Evolutionary conservation across 2,888 invertebrate species (phyloP).

Genomic region (Fissipunctia ypsillon): DNA sequence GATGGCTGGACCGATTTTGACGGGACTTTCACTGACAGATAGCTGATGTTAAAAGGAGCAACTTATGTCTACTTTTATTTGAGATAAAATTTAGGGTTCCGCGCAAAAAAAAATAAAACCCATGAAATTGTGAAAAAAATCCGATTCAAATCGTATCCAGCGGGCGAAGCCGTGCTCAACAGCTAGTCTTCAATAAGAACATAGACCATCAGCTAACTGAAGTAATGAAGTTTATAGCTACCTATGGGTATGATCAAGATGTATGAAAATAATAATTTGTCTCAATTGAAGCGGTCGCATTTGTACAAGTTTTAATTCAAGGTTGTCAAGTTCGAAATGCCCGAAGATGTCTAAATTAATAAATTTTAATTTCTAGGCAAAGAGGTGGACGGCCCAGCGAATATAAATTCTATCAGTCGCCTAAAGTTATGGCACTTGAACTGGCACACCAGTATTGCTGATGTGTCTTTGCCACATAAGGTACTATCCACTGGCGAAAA

Average conservation of each 20-base stretch:
- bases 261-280: constrained; percentile 20
- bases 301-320: constrained; percentile 29
- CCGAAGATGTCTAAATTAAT: neutral
- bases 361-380: neutral
- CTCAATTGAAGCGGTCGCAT: constrained; percentile 45
- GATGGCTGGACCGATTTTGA: too few relatives aligned
- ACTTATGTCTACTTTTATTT: too few relatives aligned
- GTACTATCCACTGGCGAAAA: neutral
- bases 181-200: neutral
- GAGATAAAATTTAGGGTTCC: too few relatives aligned
- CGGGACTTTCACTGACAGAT: too few relatives aligned
- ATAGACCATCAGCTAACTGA: neutral
- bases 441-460: neutral
- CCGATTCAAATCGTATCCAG: too few relatives aligned
- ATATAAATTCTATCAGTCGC: neutral
- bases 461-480: neutral
- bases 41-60: too few relatives aligned
- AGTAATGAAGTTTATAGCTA: constrained; percentile 1
- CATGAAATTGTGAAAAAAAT: too few relatives aligned
- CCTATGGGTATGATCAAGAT: neutral
- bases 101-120: too few relatives aligned
- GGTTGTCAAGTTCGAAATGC: constrained; percentile 35
- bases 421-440: neutral
- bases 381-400: neutral
- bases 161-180: too few relatives aligned